Conservation (phyloP, 2,888 invertebrate species). For the Drosophila niveifrons region DNA sequence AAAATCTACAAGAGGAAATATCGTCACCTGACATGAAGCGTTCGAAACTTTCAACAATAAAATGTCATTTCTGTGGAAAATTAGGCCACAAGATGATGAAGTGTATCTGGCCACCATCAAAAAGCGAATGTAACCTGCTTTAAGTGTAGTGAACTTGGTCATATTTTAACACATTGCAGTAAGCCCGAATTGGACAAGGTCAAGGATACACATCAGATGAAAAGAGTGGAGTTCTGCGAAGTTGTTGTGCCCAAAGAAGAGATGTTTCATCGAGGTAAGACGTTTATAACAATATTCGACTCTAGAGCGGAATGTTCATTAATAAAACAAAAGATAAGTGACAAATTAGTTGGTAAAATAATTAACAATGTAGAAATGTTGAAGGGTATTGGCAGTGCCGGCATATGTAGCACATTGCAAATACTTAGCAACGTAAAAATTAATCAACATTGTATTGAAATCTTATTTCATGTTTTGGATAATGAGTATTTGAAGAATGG, state of each 20-base stretch:
- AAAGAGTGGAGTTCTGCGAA: slow-evolving; percentile 24
- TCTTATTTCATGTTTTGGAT: slow-evolving; percentile 15
- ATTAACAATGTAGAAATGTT: slow-evolving; percentile 36
- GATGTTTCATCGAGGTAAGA: slow-evolving; percentile 24
- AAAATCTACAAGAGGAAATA: slow-evolving; percentile 3
- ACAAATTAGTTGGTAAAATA: slow-evolving; percentile 27
- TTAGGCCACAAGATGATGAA: slow-evolving; percentile 8
- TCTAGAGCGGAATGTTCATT: slow-evolving; percentile 20
- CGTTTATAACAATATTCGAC: slow-evolving; percentile 11
- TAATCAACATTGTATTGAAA: slow-evolving; percentile 1
- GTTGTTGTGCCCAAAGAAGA: background rate
- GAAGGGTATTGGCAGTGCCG: slow-evolving; percentile 24
- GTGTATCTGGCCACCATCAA: slow-evolving; percentile 6
- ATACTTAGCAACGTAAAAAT: slow-evolving; percentile 12
- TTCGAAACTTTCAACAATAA: slow-evolving; percentile 12
- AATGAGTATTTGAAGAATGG: slow-evolving; percentile 14
- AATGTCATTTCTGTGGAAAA: slow-evolving; percentile 24
- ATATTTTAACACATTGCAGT: slow-evolving; percentile 22
- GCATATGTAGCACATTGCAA: slow-evolving; percentile 21
- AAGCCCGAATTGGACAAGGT: slow-evolving; percentile 6
- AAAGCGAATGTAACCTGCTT: slow-evolving; percentile 17
- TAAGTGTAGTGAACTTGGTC: slow-evolving; percentile 8
- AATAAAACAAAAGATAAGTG: slow-evolving; percentile 28
- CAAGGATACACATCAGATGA: slow-evolving; percentile 8
- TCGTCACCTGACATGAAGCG: slow-evolving; percentile 7